Evolutionary conservation across 2,888 invertebrate genomes (phyloP).

Genomic region (Brenthis ino): DNA sequence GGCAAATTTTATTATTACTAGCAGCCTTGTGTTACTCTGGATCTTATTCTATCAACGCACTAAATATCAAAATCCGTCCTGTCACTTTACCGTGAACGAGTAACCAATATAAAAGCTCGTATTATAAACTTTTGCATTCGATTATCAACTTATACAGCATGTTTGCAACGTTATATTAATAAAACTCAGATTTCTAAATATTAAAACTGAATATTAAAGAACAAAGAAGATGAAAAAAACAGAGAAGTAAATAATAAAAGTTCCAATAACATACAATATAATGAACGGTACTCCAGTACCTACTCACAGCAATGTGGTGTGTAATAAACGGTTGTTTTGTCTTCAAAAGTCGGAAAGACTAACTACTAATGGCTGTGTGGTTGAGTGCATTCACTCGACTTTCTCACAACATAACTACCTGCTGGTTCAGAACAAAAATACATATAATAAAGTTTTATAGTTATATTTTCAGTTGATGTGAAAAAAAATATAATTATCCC

Average conservation of each 20-base stretch:
- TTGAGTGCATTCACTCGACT: constrained; percentile 20
- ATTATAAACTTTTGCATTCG: no score
- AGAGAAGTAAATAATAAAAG: not conserved
- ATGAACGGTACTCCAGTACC: constrained; percentile 4
- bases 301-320: constrained; percentile 8
- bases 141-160: no score
- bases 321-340: constrained; percentile 19
- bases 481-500: no score
- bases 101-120: no score
- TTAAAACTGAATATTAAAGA: no score
- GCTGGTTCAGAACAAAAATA: not conserved
- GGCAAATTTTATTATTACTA: no score
- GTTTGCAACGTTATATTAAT: no score
- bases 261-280: constrained; percentile 4
- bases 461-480: not conserved
- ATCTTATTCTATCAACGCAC: no score
- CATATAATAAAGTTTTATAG: not conserved
- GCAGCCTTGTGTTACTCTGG: no score
- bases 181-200: no score
- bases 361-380: constrained; percentile 17
- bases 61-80: no score
- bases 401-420: constrained; percentile 18
- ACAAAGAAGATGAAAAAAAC: not conserved
- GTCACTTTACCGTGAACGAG: no score
- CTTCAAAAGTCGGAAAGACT: constrained; percentile 18